Percentiles rank a stretch among this genome's conserved stretches.
Conservation (phyloP, 2,113 vertebrate genomes). For the Albula goreensis region DNA sequence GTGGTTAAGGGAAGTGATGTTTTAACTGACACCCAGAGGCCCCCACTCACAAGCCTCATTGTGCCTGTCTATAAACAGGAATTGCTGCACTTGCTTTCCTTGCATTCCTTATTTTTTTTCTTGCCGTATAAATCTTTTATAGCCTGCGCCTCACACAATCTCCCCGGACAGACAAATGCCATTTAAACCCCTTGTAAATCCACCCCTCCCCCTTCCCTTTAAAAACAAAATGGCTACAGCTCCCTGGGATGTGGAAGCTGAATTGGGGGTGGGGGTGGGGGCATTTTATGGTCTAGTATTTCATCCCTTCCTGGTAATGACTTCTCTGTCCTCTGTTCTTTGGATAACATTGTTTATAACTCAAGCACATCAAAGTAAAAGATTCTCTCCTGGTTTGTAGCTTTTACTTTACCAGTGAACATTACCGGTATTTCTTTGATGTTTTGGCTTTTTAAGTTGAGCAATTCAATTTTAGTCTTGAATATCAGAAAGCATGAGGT, state of each 20-base stretch:
- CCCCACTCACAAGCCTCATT: not conserved
- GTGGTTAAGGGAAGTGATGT: too few relatives aligned
- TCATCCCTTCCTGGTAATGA: slow-evolving; percentile 42
- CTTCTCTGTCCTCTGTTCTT: slow-evolving; percentile 35
- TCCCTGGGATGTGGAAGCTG: slow-evolving; percentile 48
- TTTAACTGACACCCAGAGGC: not conserved
- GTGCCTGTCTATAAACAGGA: slow-evolving; percentile 37
- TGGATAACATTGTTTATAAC: slow-evolving; percentile 54
- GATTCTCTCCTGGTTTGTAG: slow-evolving; percentile 28
- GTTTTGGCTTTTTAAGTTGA: not conserved
- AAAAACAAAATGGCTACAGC: slow-evolving; percentile 63
- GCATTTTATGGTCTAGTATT: slow-evolving; percentile 48
- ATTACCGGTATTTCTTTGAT: slow-evolving; percentile 33
- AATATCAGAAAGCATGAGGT: not conserved
- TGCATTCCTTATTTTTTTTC: slow-evolving; percentile 40
- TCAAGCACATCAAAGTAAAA: slow-evolving; percentile 56
- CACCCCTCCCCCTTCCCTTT: slow-evolving; percentile 48
- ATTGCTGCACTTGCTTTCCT: slow-evolving; percentile 24
- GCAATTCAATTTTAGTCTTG: not conserved
- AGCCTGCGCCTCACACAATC: slow-evolving; percentile 52
- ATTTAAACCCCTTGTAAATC: slow-evolving; percentile 64
- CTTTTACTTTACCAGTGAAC: slow-evolving; percentile 31
- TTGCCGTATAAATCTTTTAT: slow-evolving; percentile 62
- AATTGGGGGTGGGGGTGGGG: slow-evolving; percentile 47
- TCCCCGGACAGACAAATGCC: slow-evolving; percentile 61